Percentiles rank a stretch among this genome's conserved stretches.
Conservation (phyloP, 2,797 vertebrate species). For the Notoglanidium macrostoma region DNA sequence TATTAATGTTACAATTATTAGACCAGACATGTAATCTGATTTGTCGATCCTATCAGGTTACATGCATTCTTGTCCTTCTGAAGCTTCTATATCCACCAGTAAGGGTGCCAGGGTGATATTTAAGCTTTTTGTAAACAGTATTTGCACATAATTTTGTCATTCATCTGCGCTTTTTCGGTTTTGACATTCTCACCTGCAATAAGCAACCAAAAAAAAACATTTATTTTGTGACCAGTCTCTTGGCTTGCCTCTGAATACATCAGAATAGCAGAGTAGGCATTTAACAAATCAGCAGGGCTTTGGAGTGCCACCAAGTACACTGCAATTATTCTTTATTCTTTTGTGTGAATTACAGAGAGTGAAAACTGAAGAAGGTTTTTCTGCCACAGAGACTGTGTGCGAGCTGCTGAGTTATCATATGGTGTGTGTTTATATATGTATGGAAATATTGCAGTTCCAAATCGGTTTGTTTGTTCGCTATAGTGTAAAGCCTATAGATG, state of each 20-base stretch:
- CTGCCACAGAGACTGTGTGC: neutral
- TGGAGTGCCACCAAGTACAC: constrained; percentile 4
- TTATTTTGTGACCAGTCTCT: neutral
- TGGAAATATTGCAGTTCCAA: too few species aligned
- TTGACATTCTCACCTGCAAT: constrained; percentile 6
- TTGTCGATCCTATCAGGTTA: neutral
- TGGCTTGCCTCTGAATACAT: neutral
- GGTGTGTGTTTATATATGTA: neutral
- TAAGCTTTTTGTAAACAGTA: neutral
- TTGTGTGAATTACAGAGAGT: neutral
- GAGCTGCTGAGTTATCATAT: neutral
- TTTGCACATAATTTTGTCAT: neutral
- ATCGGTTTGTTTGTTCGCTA: too few species aligned
- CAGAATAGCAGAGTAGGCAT: neutral
- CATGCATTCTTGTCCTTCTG: neutral
- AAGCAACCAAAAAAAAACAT: neutral
- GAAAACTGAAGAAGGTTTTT: neutral
- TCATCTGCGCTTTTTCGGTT: neutral
- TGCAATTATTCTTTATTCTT: constrained; percentile 7
- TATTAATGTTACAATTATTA: neutral
- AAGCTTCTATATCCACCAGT: neutral
- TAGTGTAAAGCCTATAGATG: too few species aligned
- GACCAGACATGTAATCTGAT: neutral
- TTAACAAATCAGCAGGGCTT: neutral
- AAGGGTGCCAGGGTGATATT: neutral